Evolutionary conservation across 2,888 invertebrate species (phyloP).

Genomic region (Myopa testacea): DNA sequence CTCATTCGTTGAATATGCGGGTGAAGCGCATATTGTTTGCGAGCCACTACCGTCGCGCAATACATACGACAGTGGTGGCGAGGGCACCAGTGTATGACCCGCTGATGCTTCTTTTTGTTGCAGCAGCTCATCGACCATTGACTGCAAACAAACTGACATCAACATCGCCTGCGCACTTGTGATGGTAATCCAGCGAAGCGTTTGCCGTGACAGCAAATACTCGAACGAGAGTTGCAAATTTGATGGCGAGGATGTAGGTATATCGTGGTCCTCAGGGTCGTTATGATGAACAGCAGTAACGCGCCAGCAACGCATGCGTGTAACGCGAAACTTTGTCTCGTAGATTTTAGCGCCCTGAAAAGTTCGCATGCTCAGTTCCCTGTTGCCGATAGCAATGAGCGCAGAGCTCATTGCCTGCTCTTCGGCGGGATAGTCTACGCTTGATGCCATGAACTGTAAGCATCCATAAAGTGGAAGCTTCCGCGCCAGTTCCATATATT

Average conservation of each 20-base stretch:
- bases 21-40: constrained; percentile 26
- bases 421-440: constrained; percentile 79
- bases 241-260: constrained; percentile 51
- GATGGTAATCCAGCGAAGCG: constrained; percentile 93
- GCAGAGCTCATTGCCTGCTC: constrained; percentile 71
- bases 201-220: constrained; percentile 91
- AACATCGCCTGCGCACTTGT: constrained; percentile 92
- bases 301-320: constrained; percentile 97
- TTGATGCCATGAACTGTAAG: constrained; percentile 81
- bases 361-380: constrained; percentile 83
- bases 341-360: constrained; percentile 73
- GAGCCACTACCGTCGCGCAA: constrained; percentile 49
- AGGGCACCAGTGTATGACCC: not conserved
- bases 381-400: constrained; percentile 85
- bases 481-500: constrained; percentile 88
- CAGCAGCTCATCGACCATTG: constrained; percentile 91
- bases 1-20: constrained; percentile 10
- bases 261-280: constrained; percentile 24
- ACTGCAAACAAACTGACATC: constrained; percentile 94
- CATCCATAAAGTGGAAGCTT: constrained; percentile 91
- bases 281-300: constrained; percentile 83
- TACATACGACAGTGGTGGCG: constrained; percentile 37
- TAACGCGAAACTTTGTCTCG: constrained; percentile 92
- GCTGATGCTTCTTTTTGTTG: constrained; percentile 44
- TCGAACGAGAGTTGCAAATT: constrained; percentile 90